A percentile compares a stretch with the other conserved stretches of the same genome.
Conservation (phyloP, 2,113 vertebrate genomes). For the Psophia crepitans region DNA sequence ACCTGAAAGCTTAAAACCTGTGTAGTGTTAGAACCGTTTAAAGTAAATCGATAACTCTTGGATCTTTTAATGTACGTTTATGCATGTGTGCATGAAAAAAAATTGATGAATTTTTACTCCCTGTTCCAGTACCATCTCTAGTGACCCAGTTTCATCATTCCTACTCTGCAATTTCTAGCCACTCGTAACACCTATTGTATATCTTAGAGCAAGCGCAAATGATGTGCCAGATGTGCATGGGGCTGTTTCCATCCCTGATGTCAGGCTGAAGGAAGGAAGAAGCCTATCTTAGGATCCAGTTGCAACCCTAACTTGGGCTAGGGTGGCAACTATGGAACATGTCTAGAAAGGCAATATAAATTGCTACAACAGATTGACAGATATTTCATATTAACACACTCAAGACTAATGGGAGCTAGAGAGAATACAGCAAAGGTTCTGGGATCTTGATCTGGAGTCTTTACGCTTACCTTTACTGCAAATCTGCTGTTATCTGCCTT, state of each 20-base stretch:
- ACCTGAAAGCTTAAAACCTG: neutral
- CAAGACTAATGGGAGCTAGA: neutral
- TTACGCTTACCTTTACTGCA: neutral
- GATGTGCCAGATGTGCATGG: neutral
- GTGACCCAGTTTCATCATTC: neutral
- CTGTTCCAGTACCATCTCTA: neutral
- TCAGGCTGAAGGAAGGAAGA: neutral
- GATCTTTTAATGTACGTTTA: neutral
- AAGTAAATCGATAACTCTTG: neutral
- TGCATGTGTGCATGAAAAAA: too few relatives aligned
- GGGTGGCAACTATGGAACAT: neutral
- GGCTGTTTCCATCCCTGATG: neutral
- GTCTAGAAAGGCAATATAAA: neutral
- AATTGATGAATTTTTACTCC: neutral
- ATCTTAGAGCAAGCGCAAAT: too few relatives aligned
- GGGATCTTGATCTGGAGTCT: neutral
- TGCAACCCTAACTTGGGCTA: neutral
- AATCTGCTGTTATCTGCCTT: neutral
- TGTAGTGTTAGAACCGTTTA: too few relatives aligned
- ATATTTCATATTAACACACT: neutral
- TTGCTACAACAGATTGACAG: neutral
- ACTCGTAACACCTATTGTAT: rapidly evolving
- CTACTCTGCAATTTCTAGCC: neutral
- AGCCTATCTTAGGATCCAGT: neutral
- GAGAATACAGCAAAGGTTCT: neutral